phyloP scores from a whole-genome alignment of 2,888 invertebrate genomes.

The Platycheirus albimanus region DNA sequence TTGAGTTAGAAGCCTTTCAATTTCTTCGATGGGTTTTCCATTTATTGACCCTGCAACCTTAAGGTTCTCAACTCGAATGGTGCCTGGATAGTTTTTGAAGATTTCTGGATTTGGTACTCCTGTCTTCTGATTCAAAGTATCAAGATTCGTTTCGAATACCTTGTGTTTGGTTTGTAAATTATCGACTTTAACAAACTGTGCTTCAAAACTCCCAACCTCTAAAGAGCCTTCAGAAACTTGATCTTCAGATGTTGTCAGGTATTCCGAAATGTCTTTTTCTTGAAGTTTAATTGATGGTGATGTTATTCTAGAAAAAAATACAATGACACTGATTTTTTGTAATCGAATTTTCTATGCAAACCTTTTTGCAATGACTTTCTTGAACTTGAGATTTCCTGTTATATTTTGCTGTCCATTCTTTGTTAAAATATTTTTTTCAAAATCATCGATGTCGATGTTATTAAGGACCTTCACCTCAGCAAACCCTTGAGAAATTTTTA shows the following conservation, averaged over 20 bases:
- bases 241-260: slow-evolving; percentile 75
- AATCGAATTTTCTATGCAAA: not conserved
- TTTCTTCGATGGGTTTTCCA: slow-evolving; percentile 74
- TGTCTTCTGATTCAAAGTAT: slow-evolving; percentile 63
- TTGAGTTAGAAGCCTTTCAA: slow-evolving; percentile 78
- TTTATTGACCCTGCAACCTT: slow-evolving; percentile 78
- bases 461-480: slow-evolving; percentile 82
- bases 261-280: slow-evolving; percentile 62
- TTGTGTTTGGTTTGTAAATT: slow-evolving; percentile 77
- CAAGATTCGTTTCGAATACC: slow-evolving; percentile 75
- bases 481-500: slow-evolving; percentile 82
- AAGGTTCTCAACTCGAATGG: slow-evolving; percentile 81
- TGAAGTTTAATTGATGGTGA: slow-evolving; percentile 72
- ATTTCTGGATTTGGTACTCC: slow-evolving; percentile 75
- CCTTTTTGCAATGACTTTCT: slow-evolving; percentile 78
- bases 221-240: slow-evolving; percentile 76
- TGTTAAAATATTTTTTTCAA: slow-evolving; percentile 82
- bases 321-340: not conserved
- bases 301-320: slow-evolving; percentile 21
- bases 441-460: slow-evolving; percentile 81
- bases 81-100: slow-evolving; percentile 77
- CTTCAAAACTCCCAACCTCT: slow-evolving; percentile 74
- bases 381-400: slow-evolving; percentile 81
- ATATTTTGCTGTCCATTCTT: slow-evolving; percentile 83
- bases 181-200: slow-evolving; percentile 69